Conservation (phyloP, 1,140 invertebrate species). For the Bacillus rossius region DNA sequence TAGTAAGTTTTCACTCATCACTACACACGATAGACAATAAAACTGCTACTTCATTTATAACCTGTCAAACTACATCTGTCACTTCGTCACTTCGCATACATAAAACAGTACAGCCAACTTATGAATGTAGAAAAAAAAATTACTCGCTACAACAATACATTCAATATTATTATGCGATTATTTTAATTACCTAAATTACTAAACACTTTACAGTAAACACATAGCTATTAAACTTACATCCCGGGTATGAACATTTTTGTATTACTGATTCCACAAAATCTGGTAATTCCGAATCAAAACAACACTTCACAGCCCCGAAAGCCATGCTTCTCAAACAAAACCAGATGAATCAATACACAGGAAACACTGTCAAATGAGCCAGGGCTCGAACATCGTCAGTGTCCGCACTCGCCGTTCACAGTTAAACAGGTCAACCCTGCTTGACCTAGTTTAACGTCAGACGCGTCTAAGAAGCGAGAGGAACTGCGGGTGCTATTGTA, state of each 20-base stretch:
- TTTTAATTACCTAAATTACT: neutral
- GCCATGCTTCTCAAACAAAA: neutral
- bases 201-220: neutral
- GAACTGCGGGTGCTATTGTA: too few species aligned
- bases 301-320: slow-evolving; percentile 67
- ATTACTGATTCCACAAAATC: slow-evolving; percentile 66
- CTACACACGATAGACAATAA: too few species aligned
- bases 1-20: too few species aligned
- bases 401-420: too few species aligned
- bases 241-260: slow-evolving; percentile 72
- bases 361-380: too few species aligned
- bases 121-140: neutral
- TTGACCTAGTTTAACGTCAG: too few species aligned
- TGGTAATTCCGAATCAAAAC: slow-evolving; percentile 66
- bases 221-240: slow-evolving; percentile 56
- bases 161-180: too few species aligned
- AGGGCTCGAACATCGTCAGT: too few species aligned
- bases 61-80: slow-evolving; percentile 10
- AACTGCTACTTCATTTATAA: neutral
- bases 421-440: too few species aligned
- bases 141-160: neutral
- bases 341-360: too few species aligned
- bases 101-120: slow-evolving; percentile 4
- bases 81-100: slow-evolving; percentile 19
- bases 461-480: too few species aligned